phyloP scores from a whole-genome alignment of 2,888 invertebrate genomes.

The Clusia tigrina region DNA sequence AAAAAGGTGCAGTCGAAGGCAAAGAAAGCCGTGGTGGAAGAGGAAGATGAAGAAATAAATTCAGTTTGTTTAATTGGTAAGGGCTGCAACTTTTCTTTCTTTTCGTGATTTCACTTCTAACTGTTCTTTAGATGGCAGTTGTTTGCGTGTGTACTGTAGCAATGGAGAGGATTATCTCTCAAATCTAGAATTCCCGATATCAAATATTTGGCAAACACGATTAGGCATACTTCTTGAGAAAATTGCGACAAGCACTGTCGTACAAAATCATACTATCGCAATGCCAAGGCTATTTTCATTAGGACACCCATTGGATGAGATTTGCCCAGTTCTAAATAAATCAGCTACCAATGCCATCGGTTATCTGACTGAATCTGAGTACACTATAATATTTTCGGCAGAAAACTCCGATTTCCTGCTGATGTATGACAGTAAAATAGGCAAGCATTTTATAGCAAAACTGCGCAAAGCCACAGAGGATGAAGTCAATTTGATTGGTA shows the following conservation, averaged over 20 bases:
- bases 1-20: conserved; percentile 41
- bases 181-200: conserved; percentile 81
- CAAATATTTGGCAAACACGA: conserved; percentile 83
- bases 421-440: conserved; percentile 78
- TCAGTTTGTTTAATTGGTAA: conserved; percentile 60
- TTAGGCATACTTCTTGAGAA: conserved; percentile 87
- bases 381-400: conserved; percentile 77
- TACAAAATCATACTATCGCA: conserved; percentile 62
- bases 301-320: conserved; percentile 89
- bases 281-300: conserved; percentile 86
- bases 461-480: conserved; percentile 78
- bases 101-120: no score
- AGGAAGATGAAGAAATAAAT: conserved; percentile 43
- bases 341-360: conserved; percentile 69
- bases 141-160: conserved; percentile 78
- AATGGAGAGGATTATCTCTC: conserved; percentile 85
- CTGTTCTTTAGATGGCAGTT: conserved; percentile 70
- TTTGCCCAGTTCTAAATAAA: conserved; percentile 81
- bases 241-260: conserved; percentile 64
- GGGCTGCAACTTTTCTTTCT: not conserved
- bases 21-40: conserved; percentile 22
- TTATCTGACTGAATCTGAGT: conserved; percentile 71
- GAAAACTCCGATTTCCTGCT: conserved; percentile 82
- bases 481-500: conserved; percentile 73
- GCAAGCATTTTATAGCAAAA: conserved; percentile 83